These are phyloP conservation scores for Macrotus californicus DNA, from an alignment of 2,113 vertebrate species.

Conservation along the genomic window DNA sequence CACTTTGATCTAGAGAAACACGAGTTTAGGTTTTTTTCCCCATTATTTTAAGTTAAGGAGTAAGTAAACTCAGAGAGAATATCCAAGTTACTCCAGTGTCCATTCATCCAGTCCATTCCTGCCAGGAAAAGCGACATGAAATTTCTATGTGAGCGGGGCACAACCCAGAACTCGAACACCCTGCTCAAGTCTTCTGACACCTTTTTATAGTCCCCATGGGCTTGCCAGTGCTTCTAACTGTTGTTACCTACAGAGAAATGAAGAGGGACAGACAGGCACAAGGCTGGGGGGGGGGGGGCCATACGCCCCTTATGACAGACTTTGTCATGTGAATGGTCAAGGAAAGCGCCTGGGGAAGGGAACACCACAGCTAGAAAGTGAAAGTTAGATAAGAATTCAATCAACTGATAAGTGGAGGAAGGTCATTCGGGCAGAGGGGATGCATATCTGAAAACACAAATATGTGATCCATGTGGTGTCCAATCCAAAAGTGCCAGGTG, in stretches of 20 bases:
- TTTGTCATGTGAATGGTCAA: neutral
- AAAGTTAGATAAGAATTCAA: neutral
- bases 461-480: neutral
- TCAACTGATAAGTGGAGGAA: neutral
- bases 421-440: neutral
- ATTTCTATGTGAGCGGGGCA: neutral
- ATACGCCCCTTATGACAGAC: neutral
- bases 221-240: neutral
- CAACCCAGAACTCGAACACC: neutral
- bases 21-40: neutral
- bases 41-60: neutral
- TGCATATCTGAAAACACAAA: neutral
- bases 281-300: neutral
- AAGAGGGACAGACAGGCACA: neutral
- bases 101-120: neutral
- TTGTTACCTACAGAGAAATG: neutral
- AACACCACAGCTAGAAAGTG: neutral
- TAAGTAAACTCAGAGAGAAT: neutral
- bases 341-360: neutral
- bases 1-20: neutral
- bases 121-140: neutral
- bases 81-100: neutral
- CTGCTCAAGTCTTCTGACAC: neutral
- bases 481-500: neutral
- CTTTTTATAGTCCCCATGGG: neutral